Conservation (phyloP, 2,797 vertebrate genomes). For the Picus viridis region DNA sequence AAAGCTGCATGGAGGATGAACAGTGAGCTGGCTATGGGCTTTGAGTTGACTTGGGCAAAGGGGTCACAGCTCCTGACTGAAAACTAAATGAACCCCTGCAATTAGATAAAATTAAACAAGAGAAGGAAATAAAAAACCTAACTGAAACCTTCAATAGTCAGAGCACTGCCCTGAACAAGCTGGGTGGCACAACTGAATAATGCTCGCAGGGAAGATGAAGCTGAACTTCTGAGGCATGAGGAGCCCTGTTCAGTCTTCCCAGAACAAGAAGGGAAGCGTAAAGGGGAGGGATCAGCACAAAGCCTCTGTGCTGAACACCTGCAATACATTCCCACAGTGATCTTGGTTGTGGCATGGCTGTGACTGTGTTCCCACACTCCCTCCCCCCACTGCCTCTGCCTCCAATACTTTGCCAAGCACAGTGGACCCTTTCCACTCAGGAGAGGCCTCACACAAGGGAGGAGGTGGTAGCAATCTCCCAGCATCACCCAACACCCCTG, state of each 20-base stretch:
- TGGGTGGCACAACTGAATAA: neutral
- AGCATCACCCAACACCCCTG: neutral
- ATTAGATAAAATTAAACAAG: no score
- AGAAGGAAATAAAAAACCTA: no score
- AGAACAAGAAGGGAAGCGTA: neutral
- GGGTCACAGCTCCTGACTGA: neutral
- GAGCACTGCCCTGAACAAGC: neutral
- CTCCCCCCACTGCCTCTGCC: rapidly evolving
- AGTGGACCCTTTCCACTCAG: neutral
- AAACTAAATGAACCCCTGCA: no score
- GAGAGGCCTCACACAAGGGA: neutral
- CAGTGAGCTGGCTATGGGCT: neutral
- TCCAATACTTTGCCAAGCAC: neutral
- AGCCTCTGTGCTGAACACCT: neutral
- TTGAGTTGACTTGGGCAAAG: neutral
- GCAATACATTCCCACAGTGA: neutral
- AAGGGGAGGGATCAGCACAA: neutral
- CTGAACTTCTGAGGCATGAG: neutral
- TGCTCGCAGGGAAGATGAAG: neutral
- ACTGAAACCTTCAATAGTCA: neutral
- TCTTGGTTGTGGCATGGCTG: neutral
- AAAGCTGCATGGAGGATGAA: neutral
- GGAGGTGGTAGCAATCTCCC: rapidly evolving
- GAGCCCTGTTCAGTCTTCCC: neutral
- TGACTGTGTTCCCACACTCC: rapidly evolving